Percentiles rank a stretch among this genome's conserved stretches.
phyloP scores from a whole-genome alignment of 23 tunicate genomes.

The Corella eumyota region DNA sequence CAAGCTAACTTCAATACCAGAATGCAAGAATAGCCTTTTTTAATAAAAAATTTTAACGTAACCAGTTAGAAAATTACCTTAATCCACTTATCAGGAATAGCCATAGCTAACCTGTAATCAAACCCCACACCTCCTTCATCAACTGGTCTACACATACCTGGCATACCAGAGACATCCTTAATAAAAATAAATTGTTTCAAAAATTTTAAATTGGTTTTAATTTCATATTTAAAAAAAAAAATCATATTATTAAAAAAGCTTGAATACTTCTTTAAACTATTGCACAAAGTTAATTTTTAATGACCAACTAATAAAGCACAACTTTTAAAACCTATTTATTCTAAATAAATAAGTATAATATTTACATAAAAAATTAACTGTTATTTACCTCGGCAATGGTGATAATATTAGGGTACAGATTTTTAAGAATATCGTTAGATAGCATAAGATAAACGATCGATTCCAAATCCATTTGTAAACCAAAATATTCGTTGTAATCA shows the following conservation, averaged over 20 bases:
- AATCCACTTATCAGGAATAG: slow-evolving; percentile 98
- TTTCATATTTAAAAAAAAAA: too few relatives aligned
- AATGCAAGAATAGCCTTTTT: too few relatives aligned
- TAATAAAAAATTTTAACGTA: too few relatives aligned
- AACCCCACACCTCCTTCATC: slow-evolving; percentile 94
- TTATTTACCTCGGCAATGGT: slow-evolving; percentile 73
- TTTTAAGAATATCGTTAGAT: slow-evolving; percentile 71
- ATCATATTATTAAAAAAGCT: not conserved
- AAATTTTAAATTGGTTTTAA: not conserved
- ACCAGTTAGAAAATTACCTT: too few relatives aligned
- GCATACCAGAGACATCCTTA: slow-evolving; percentile 99
- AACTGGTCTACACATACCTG: slow-evolving; percentile 97
- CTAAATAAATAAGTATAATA: too few relatives aligned
- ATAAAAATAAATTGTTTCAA: too few relatives aligned
- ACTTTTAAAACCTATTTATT: too few relatives aligned
- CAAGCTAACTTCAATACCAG: too few relatives aligned
- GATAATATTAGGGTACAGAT: slow-evolving; percentile 40
- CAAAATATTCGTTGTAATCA: slow-evolving; percentile 86
- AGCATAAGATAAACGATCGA: slow-evolving; percentile 81
- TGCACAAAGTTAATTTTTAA: too few relatives aligned
- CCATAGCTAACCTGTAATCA: slow-evolving; percentile 96
- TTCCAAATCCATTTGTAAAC: slow-evolving; percentile 87
- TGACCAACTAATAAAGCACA: too few relatives aligned
- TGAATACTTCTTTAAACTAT: too few relatives aligned
- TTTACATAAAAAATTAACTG: not conserved